A percentile compares a stretch with the other conserved stretches of the same genome.
These are phyloP conservation scores for Plebejus anna DNA, from an alignment of 2,888 invertebrate species.

Conservation along the genomic window DNA sequence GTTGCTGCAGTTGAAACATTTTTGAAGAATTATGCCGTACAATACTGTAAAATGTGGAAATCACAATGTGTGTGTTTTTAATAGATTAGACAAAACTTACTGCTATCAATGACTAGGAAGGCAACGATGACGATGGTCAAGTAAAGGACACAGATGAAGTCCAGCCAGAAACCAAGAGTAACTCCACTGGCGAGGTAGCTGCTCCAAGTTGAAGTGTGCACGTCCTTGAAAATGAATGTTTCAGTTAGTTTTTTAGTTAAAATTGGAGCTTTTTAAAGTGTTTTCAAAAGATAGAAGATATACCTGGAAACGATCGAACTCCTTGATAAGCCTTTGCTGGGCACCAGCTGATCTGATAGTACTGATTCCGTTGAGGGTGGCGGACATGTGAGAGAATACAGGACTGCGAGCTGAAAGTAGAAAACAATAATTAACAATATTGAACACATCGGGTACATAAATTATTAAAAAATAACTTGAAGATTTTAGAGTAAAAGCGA, in stretches of 20 bases:
- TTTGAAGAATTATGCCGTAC: too few relatives aligned
- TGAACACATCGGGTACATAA: background rate
- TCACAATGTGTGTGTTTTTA: too few relatives aligned
- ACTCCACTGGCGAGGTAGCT: constrained; percentile 83
- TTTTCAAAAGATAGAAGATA: constrained; percentile 13
- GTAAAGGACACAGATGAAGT: constrained; percentile 86
- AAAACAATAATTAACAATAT: background rate
- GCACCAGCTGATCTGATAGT: constrained; percentile 91
- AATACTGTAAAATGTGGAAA: too few relatives aligned
- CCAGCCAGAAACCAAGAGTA: constrained; percentile 89
- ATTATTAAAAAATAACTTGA: background rate
- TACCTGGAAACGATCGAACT: constrained; percentile 87
- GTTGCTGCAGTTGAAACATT: too few relatives aligned
- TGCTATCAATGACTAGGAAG: constrained; percentile 80
- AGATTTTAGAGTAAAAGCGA: background rate
- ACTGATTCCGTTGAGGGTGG: constrained; percentile 90
- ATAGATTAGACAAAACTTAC: constrained; percentile 48
- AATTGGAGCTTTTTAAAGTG: background rate
- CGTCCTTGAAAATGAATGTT: constrained; percentile 68
- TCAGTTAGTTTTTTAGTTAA: background rate
- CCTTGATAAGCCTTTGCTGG: constrained; percentile 85
- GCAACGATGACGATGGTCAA: constrained; percentile 84
- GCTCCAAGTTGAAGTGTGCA: constrained; percentile 87
- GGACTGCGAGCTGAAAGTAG: constrained; percentile 87
- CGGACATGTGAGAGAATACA: constrained; percentile 94